Percentiles rank a stretch among this genome's conserved stretches.
Evolutionary conservation across 2,797 vertebrate species (phyloP).

Genomic region (Pseudomugil tenellus): DNA sequence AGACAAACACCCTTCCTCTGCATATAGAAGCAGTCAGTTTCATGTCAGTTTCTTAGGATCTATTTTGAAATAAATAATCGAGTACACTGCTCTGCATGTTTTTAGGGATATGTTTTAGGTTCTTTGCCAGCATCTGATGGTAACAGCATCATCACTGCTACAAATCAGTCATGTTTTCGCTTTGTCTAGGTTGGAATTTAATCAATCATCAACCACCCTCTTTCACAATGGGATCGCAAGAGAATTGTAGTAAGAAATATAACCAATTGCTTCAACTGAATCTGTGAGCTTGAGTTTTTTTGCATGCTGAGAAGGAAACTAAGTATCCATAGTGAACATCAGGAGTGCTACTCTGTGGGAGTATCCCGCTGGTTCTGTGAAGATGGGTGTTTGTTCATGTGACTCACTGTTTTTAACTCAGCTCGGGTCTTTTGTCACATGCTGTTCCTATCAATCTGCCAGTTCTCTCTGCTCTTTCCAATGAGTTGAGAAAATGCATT

Average conservation of each 20-base stretch:
- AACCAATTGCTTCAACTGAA: constrained; percentile 43
- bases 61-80: constrained; percentile 1
- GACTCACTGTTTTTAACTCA: constrained; percentile 7
- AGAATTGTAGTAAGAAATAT: constrained; percentile 28
- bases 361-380: constrained; percentile 16
- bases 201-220: constrained; percentile 13
- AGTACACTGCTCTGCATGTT: not conserved
- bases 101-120: not conserved
- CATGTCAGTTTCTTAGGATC: too few relatives aligned
- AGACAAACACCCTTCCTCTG: not conserved
- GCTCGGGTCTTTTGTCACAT: constrained; percentile 16
- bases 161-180: constrained; percentile 37
- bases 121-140: not conserved
- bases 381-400: constrained; percentile 18
- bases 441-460: constrained; percentile 3
- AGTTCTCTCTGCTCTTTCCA: not conserved
- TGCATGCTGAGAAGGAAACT: constrained; percentile 20
- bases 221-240: constrained; percentile 42
- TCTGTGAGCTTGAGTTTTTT: constrained; percentile 10
- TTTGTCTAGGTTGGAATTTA: constrained; percentile 21
- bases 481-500: not conserved
- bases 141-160: constrained; percentile 20
- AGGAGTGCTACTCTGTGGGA: constrained; percentile 12
- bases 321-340: constrained; percentile 17
- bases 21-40: not conserved